These are phyloP conservation scores for Eucera pruinosa DNA, from an alignment of 2,888 invertebrate species.

Conservation along the genomic window DNA sequence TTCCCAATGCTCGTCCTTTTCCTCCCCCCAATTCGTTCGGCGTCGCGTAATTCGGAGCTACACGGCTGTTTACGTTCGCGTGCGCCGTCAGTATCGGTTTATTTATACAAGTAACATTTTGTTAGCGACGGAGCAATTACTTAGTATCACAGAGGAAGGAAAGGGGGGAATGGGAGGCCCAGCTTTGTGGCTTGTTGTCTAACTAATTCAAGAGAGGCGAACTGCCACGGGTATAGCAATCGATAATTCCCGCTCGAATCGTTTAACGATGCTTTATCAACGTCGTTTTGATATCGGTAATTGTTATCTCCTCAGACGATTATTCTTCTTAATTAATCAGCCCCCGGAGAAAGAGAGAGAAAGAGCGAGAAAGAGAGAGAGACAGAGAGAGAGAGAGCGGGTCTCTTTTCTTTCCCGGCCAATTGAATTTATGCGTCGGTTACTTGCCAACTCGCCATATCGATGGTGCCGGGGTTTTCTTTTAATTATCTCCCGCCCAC, in stretches of 20 bases:
- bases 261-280: constrained; percentile 54
- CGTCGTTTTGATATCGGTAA: constrained; percentile 56
- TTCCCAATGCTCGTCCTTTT: not conserved
- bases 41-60: not conserved
- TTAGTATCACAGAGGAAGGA: constrained; percentile 33
- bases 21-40: too few relatives aligned
- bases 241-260: constrained; percentile 62
- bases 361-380: too few relatives aligned
- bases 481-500: constrained; percentile 40
- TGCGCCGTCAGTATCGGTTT: not conserved
- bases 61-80: not conserved
- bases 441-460: constrained; percentile 4
- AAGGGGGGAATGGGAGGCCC: not conserved
- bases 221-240: constrained; percentile 48
- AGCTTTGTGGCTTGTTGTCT: constrained; percentile 65
- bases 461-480: constrained; percentile 23
- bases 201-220: constrained; percentile 67
- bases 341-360: too few relatives aligned
- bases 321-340: constrained; percentile 54
- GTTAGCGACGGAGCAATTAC: constrained; percentile 55
- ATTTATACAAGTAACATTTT: constrained; percentile 44
- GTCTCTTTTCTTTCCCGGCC: not conserved
- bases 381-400: too few relatives aligned
- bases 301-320: constrained; percentile 50
- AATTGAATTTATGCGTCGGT: constrained; percentile 31